Evolutionary conservation across 2,113 vertebrate species (phyloP).

Genomic region (Felis catus): F.catus_Fca126_mat1.0 CM031414.1:63575001-63575500

Average conservation of each 20-base stretch:
- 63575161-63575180: conserved; percentile 4
- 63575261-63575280: neutral
- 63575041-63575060: conserved; percentile 90
- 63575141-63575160: neutral
- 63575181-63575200: neutral
- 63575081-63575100: neutral
- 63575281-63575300: neutral
- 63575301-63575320: conserved; percentile 13
- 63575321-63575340: neutral
- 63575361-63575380: neutral
- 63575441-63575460: neutral
- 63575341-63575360: conserved; percentile 42
- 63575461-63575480: neutral
- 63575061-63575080: conserved; percentile 86
- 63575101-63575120: neutral
- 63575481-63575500: neutral
- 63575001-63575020: conserved; percentile 98
- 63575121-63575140: neutral
- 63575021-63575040: conserved; percentile 92
- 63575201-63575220: neutral
- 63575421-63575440: neutral
- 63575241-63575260: neutral
- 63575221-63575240: neutral
- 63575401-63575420: neutral
- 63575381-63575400: neutral